These are phyloP conservation scores for Pandion haliaetus DNA, from an alignment of 2,113 vertebrate genomes.

Conservation along the genomic window DNA sequence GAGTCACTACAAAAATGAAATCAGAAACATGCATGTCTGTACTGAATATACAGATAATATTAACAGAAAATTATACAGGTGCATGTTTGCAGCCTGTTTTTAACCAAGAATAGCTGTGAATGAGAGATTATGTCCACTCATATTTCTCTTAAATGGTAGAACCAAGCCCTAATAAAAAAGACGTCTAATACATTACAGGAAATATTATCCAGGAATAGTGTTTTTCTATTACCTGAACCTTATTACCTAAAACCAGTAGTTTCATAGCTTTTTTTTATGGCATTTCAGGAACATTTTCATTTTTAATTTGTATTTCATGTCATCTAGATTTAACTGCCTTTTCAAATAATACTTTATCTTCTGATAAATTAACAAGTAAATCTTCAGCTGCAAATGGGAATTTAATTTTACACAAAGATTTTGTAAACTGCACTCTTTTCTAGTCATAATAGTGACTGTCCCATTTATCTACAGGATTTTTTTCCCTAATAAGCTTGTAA, in stretches of 20 bases:
- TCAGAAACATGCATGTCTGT: background rate
- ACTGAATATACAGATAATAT: background rate
- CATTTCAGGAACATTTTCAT: conserved; percentile 24
- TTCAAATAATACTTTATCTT: conserved; percentile 26
- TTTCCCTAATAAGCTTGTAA: background rate
- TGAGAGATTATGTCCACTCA: background rate
- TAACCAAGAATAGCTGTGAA: background rate
- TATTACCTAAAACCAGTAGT: background rate
- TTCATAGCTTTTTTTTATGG: background rate
- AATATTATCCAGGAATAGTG: background rate
- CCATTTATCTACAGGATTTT: background rate
- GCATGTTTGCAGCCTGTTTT: background rate
- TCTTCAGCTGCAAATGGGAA: conserved; percentile 33
- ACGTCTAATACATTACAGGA: background rate
- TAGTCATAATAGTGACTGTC: background rate
- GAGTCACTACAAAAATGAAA: background rate
- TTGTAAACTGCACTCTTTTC: background rate
- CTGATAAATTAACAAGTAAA: conserved; percentile 41
- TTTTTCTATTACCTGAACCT: background rate
- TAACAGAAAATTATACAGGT: background rate
- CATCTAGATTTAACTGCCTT: conserved; percentile 16
- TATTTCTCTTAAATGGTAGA: background rate
- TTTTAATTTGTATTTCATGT: conserved; percentile 38
- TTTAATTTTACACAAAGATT: conserved; percentile 51
- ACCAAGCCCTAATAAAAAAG: background rate